A percentile compares a stretch with the other conserved stretches of the same genome.
Evolutionary conservation across 1,140 invertebrate species (phyloP).

Genomic region (Drosophila kanapiae): DNA sequence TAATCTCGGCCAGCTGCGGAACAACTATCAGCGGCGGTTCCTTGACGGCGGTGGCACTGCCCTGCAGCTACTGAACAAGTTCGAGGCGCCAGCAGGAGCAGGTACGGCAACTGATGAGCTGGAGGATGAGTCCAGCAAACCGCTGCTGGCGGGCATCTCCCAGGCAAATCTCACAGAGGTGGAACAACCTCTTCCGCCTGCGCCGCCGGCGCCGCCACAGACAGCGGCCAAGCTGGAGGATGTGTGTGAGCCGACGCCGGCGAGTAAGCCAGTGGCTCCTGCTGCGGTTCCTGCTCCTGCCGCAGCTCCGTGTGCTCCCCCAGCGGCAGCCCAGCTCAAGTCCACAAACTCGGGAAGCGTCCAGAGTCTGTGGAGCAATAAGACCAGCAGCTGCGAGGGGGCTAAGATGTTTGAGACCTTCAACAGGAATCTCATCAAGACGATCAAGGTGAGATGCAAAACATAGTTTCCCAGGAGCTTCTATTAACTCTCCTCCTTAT

Average conservation of each 20-base stretch:
- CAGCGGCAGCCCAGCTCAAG: slow-evolving; percentile 58
- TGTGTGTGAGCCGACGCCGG: slow-evolving; percentile 56
- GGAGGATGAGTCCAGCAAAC: slow-evolving; percentile 74
- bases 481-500: neutral
- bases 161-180: slow-evolving; percentile 15
- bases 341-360: slow-evolving; percentile 77
- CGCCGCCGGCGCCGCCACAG: neutral
- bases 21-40: slow-evolving; percentile 68
- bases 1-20: slow-evolving; percentile 65
- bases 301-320: neutral
- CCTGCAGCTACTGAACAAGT: slow-evolving; percentile 63
- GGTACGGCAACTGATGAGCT: slow-evolving; percentile 38
- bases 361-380: slow-evolving; percentile 83
- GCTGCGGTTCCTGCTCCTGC: neutral
- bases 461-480: accelerated
- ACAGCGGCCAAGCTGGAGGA: slow-evolving; percentile 57
- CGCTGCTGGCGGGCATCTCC: slow-evolving; percentile 59
- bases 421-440: slow-evolving; percentile 84
- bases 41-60: slow-evolving; percentile 78
- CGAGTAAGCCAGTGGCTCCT: slow-evolving; percentile 35
- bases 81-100: slow-evolving; percentile 9
- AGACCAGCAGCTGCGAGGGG: slow-evolving; percentile 82
- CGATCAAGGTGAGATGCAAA: slow-evolving; percentile 71
- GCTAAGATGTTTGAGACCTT: slow-evolving; percentile 85
- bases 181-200: slow-evolving; percentile 6